Base-by-base conservation (phyloP, 1,140 invertebrate genomes). In the Drosophila dunni region DNA sequence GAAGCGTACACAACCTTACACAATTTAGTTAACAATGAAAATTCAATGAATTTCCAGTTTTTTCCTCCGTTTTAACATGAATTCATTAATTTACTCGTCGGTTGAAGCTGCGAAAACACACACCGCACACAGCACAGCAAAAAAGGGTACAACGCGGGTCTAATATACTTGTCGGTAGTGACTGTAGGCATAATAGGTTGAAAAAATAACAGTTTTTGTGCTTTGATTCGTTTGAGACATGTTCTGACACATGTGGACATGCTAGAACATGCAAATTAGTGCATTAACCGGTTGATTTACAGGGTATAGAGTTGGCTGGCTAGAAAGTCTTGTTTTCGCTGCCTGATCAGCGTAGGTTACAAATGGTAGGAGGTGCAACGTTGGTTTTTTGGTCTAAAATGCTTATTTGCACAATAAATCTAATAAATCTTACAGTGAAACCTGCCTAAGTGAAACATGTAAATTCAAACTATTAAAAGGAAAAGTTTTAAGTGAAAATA, bases 1-100 rank as follows among this genome's bases (percentile, higher is more conserved):
- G 83, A 86, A 83, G 72, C 79, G 58, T 70, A 79, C 76, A 88
- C 82, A 78, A 44, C 15, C 76, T 48, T 66, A 45, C 63, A 79
- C 66, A 67, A 84, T 81, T 84, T 85, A 50, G 74, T 68, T 58
- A 50, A 77, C 80, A 88, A 79, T 82, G 56, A 82, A 79, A 79
- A 73, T 70, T 70, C 72, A 33, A 10, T 20, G 42, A 40, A 36
- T 63, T 51, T 58, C 29, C 63, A 45, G 29, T 45, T 46, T 54
- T 63, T 45, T 64, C 74, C 71, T 72, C 70, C 75, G 75, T 29
- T 29, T 29, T 29, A 29, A 20, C 7, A 77, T 88, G 69, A 83
- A 88, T 89, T 77, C 68, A 84, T 83, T 78, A 71, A 89, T 78
- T 88, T 88, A 54, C 61, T 20, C 24, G 53, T 48, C n/a, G 29